Conservation (phyloP, 2,797 vertebrate genomes). For the Megaceryle alcyon region DNA sequence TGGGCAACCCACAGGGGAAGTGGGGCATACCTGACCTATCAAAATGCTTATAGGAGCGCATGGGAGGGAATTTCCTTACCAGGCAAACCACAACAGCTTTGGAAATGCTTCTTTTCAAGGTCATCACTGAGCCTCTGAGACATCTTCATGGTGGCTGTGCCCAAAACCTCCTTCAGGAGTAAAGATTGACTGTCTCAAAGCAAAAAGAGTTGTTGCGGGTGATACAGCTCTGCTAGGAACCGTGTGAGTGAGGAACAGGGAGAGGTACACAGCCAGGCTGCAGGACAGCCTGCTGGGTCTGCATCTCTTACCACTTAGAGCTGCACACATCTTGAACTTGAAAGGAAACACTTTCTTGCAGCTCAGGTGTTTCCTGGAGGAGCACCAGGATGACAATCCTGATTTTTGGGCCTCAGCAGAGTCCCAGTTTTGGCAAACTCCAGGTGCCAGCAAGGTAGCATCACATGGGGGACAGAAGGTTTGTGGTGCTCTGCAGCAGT, state of each 20-base stretch:
- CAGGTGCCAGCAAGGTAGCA: background rate
- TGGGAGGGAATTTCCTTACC: background rate
- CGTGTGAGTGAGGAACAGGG: rapidly evolving
- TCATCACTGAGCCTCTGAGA: background rate
- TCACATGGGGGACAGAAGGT: background rate
- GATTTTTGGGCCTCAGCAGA: background rate
- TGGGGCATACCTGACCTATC: background rate
- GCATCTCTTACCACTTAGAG: background rate
- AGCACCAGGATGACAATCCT: background rate
- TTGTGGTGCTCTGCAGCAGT: background rate
- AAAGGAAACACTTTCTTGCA: background rate
- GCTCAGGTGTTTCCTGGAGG: background rate
- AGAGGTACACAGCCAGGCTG: background rate
- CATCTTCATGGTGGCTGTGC: background rate
- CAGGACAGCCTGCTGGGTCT: too few relatives aligned
- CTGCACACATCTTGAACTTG: rapidly evolving
- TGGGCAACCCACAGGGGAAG: rapidly evolving
- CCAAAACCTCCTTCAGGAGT: background rate
- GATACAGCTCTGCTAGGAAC: background rate
- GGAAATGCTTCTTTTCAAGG: background rate
- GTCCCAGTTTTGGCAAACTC: background rate
- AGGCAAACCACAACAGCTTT: background rate
- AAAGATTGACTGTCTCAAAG: background rate
- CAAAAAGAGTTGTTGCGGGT: background rate
- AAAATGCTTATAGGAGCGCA: background rate